These are phyloP conservation scores for Parnassius mnemosyne DNA, from an alignment of 2,888 invertebrate species.

Conservation along the genomic window DNA sequence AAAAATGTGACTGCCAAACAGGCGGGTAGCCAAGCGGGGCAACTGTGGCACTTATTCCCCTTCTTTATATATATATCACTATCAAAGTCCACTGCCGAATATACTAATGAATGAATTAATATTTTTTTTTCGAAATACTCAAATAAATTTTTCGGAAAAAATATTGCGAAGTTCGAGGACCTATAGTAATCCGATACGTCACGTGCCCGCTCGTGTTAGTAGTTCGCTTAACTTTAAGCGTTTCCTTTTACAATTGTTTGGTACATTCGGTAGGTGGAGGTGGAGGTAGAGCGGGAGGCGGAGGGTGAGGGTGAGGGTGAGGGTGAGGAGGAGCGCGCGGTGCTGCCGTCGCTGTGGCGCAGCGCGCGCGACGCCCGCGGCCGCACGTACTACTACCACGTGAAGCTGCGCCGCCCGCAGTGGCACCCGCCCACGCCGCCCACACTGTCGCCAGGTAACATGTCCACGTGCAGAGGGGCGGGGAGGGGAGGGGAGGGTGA, in stretches of 20 bases:
- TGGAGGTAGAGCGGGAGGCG: not conserved
- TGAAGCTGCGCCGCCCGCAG: conserved; percentile 87
- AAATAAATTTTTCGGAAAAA: too few relatives aligned
- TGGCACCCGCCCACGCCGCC: conserved; percentile 86
- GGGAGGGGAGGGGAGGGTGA: conserved; percentile 37
- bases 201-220: too few relatives aligned
- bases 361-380: conserved; percentile 90
- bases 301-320: not conserved
- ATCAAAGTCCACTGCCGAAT: too few relatives aligned
- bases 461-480: not conserved
- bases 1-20: too few relatives aligned
- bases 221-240: too few relatives aligned
- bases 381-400: conserved; percentile 94
- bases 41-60: too few relatives aligned
- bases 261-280: not conserved
- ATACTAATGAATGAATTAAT: too few relatives aligned
- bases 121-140: too few relatives aligned
- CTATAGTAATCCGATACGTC: too few relatives aligned
- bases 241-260: not conserved
- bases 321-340: conserved; percentile 57
- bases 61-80: too few relatives aligned
- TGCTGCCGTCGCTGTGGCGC: conserved; percentile 93
- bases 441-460: conserved; percentile 37
- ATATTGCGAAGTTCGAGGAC: too few relatives aligned
- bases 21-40: too few relatives aligned